Evolutionary conservation across 2,797 vertebrate genomes (phyloP).

Genomic region (Coluber constrictor): DNA sequence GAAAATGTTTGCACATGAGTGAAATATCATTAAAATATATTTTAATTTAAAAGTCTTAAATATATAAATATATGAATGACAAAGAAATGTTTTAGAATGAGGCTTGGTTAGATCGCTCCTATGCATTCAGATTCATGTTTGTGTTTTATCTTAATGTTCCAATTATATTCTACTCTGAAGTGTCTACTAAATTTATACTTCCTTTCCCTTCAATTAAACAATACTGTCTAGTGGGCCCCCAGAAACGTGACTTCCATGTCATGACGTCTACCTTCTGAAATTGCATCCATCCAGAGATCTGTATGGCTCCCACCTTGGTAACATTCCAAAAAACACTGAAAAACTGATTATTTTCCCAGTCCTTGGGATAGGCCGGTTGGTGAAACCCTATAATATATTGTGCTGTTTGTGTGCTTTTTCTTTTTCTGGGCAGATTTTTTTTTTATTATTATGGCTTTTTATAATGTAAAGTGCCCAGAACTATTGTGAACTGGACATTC

Average conservation of each 20-base stretch:
- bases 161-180: background rate
- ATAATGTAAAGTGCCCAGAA: background rate
- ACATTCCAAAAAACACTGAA: background rate
- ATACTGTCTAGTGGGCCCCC: background rate
- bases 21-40: slow-evolving; percentile 36
- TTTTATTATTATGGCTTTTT: background rate
- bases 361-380: background rate
- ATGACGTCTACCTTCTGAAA: background rate
- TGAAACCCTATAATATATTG: background rate
- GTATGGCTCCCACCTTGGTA: background rate
- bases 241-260: background rate
- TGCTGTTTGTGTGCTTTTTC: background rate
- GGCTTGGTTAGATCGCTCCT: background rate
- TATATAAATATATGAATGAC: slow-evolving; percentile 5
- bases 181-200: background rate
- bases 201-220: background rate
- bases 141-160: background rate
- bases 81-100: background rate
- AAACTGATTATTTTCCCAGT: background rate
- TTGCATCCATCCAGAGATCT: background rate
- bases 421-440: background rate
- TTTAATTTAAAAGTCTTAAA: slow-evolving; percentile 36
- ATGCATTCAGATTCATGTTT: background rate
- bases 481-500: background rate
- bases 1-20: slow-evolving; percentile 37